A percentile compares a stretch with the other conserved stretches of the same genome.
phyloP scores from a whole-genome alignment of 35 echinoderm and acorn worm species.

The Ophiothrix spiculata region DNA sequence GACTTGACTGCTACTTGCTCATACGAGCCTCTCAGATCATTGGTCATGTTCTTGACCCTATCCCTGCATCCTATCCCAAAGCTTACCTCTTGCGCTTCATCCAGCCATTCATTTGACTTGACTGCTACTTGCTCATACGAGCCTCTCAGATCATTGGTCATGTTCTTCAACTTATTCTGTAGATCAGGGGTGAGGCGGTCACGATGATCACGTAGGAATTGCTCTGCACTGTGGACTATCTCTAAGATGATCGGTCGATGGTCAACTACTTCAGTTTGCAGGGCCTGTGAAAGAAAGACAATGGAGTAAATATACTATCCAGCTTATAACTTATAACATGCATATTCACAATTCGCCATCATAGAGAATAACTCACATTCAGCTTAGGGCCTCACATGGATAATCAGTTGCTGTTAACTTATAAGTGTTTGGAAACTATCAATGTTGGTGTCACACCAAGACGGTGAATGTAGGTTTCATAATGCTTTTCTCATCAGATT shows the following conservation, averaged over 20 bases:
- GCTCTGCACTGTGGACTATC: constrained; percentile 83
- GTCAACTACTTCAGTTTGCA: constrained; percentile 72
- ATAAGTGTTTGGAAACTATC: no score
- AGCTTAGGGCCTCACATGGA: no score
- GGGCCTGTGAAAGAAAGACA: constrained; percentile 52
- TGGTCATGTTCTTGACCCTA: constrained; percentile 77
- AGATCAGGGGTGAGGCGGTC: constrained; percentile 75
- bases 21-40: constrained; percentile 77
- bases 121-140: constrained; percentile 68
- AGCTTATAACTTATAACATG: no score
- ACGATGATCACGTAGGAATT: constrained; percentile 90
- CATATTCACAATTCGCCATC: no score
- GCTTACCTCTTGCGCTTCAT: constrained; percentile 66
- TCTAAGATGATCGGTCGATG: constrained; percentile 83
- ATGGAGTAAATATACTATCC: no score
- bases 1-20: constrained; percentile 78
- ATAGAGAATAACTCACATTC: no score
- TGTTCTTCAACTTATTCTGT: constrained; percentile 87
- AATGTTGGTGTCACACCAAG: no score
- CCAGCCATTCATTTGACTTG: constrained; percentile 88
- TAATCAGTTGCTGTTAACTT: no score
- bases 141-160: constrained; percentile 83
- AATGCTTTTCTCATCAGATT: no score
- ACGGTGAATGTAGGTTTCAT: no score
- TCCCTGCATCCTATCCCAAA: constrained; percentile 64